Conservation (phyloP, 2,797 vertebrate genomes). For the Potorous gilbertii region DNA sequence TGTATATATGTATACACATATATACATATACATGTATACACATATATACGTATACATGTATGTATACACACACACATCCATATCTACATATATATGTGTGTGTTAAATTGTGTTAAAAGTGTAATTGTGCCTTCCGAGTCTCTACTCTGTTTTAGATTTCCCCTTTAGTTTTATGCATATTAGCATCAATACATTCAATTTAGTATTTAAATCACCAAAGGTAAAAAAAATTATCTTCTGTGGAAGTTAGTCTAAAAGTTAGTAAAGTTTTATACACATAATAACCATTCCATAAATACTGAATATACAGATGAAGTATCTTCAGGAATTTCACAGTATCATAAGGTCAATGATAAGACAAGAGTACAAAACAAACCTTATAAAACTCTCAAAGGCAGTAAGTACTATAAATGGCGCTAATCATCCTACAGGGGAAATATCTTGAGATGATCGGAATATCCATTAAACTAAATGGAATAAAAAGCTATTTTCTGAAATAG, state of each 20-base stretch:
- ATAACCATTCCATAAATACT: background rate
- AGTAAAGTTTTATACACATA: background rate
- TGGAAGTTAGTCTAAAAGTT: background rate
- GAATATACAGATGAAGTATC: background rate
- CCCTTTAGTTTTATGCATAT: background rate
- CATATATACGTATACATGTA: too few relatives aligned
- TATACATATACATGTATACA: too few relatives aligned
- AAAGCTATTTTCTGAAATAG: constrained; percentile 35
- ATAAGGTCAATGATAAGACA: background rate
- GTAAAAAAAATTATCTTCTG: background rate
- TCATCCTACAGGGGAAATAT: background rate
- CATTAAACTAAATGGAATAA: constrained; percentile 50
- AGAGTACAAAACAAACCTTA: background rate
- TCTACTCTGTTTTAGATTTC: background rate
- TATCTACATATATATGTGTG: too few relatives aligned
- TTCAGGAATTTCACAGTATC: background rate
- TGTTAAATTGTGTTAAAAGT: background rate
- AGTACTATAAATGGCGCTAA: background rate
- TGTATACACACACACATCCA: too few relatives aligned
- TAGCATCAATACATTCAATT: background rate
- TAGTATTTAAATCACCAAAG: background rate
- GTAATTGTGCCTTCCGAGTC: background rate
- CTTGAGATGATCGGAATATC: constrained; percentile 39
- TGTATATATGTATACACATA: too few relatives aligned
- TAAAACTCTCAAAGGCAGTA: background rate